phyloP scores from a whole-genome alignment of 2,797 vertebrate species.

The Aeoliscus strigatus region DNA sequence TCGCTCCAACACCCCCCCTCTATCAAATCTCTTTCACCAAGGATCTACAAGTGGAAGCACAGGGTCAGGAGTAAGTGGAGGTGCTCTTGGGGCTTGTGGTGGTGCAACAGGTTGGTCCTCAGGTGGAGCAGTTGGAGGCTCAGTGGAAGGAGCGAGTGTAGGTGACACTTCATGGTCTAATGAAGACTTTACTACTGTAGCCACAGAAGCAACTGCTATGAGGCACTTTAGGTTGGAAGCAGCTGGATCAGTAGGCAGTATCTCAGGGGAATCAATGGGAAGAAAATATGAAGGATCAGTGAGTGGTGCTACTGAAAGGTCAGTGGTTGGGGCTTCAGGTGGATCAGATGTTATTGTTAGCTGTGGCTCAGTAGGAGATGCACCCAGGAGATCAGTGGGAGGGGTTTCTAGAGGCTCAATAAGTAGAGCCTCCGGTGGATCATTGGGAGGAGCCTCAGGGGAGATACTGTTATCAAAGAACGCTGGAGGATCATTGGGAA shows the following conservation, averaged over 20 bases:
- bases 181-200: slow-evolving; percentile 58
- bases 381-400: slow-evolving; percentile 41
- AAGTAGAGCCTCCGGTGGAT: slow-evolving; percentile 28
- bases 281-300: slow-evolving; percentile 40
- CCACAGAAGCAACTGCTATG: slow-evolving; percentile 23
- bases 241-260: slow-evolving; percentile 35
- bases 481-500: slow-evolving; percentile 36
- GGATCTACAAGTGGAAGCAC: slow-evolving; percentile 62
- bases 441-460: slow-evolving; percentile 23
- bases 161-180: slow-evolving; percentile 54
- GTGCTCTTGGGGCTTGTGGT: slow-evolving; percentile 53
- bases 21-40: slow-evolving; percentile 76
- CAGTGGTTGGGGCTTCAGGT: slow-evolving; percentile 30
- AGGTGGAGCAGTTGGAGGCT: slow-evolving; percentile 51
- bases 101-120: slow-evolving; percentile 59
- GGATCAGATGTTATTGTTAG: slow-evolving; percentile 25
- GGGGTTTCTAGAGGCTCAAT: slow-evolving; percentile 28
- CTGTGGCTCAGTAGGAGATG: slow-evolving; percentile 41
- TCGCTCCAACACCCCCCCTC: slow-evolving; percentile 68
- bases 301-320: slow-evolving; percentile 29
- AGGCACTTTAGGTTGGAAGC: slow-evolving; percentile 34
- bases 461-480: slow-evolving; percentile 24
- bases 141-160: slow-evolving; percentile 56
- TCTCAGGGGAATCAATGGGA: slow-evolving; percentile 52
- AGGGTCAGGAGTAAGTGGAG: slow-evolving; percentile 64